These are phyloP conservation scores for Vidua macroura DNA, from an alignment of 2,113 vertebrate genomes.

Conservation along the genomic window DNA sequence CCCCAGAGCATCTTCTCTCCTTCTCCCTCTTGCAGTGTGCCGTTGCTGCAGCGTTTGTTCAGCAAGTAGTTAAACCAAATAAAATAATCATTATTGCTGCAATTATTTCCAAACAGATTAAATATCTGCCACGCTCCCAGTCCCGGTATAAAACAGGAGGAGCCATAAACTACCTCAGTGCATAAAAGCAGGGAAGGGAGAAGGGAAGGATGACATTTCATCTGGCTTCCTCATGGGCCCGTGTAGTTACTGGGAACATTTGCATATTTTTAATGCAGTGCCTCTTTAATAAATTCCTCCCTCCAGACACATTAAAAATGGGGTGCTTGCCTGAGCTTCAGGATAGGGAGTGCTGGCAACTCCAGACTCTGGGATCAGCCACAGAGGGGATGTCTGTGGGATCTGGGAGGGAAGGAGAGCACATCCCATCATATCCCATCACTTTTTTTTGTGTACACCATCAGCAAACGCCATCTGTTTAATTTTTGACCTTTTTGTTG, in stretches of 20 bases:
- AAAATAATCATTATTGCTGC: conserved; percentile 69
- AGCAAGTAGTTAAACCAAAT: conserved; percentile 48
- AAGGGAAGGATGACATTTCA: conserved; percentile 53
- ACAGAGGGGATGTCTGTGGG: not conserved
- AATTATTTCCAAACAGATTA: conserved; percentile 72
- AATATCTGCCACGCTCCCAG: conserved; percentile 59
- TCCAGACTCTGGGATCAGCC: not conserved
- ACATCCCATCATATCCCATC: not conserved
- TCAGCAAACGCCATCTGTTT: conserved; percentile 11
- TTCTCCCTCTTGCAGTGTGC: not conserved
- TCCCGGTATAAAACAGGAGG: conserved; percentile 32
- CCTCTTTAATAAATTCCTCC: conserved; percentile 68
- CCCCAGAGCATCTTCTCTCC: not conserved
- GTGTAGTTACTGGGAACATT: conserved; percentile 57
- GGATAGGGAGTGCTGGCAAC: not conserved
- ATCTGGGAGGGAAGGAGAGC: not conserved
- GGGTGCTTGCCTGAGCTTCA: not conserved
- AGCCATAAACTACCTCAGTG: conserved; percentile 55
- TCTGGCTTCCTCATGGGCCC: conserved; percentile 42
- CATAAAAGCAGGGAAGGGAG: conserved; percentile 27
- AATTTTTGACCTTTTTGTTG: conserved; percentile 46
- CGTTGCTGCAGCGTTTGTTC: not conserved
- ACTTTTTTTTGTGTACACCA: not conserved
- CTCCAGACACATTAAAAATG: conserved; percentile 52
- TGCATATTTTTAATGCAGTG: conserved; percentile 68